Evolutionary conservation across 1,140 invertebrate genomes (phyloP), one percentile per base, ranked within the genome.

Genomic region (Asobara japonica): DNA sequence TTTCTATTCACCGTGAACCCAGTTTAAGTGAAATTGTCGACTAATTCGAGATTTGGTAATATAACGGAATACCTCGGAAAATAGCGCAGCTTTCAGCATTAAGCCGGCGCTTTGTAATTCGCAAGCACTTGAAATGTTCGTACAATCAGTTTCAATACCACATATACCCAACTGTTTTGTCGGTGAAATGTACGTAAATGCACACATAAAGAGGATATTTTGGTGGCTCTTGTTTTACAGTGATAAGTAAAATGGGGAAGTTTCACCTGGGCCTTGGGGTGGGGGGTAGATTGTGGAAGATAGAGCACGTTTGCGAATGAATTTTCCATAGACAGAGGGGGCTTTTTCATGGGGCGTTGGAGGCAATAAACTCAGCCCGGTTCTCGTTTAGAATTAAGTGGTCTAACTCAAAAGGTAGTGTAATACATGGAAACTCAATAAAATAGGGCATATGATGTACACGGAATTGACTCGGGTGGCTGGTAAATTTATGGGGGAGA

Each of bases 291-390:
- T 62, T 29, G 11, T n/a, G 13, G 11, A 8, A 62, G 60, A 62
- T 62, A 62, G 27, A 62, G 31, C 60, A 62, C 60, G 60, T 62
- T 62, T 30, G 30, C 18, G 60, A 62, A 30, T 62, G n/a, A 62
- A 30, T 62, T 30, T 62, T 30, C 60, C 29, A 62, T 62, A 30
- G 29, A 62, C 27, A 30, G 5, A 7, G n/a, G 27, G 29, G 8
- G 51, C 16, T 20, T 25, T 56, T 56, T 56, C 22, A 56, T 22
- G 51, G 22, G 18, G 6, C 13, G 25, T 25, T 56, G 51, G 22
- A 6, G 18, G 51, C 25, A 25, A 56, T 56, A 56, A 56, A 56
- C 10, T 56, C 25, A 16, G n/a, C 18, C 13, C 13, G 22, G 20
- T 18, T 4, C 22, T 56, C 22, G 22, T 56, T 22, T 27, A 18